Percentiles rank a stretch among this genome's conserved stretches.
phyloP scores from a whole-genome alignment of 2,797 vertebrate genomes.

The Dryobates pubescens region DNA sequence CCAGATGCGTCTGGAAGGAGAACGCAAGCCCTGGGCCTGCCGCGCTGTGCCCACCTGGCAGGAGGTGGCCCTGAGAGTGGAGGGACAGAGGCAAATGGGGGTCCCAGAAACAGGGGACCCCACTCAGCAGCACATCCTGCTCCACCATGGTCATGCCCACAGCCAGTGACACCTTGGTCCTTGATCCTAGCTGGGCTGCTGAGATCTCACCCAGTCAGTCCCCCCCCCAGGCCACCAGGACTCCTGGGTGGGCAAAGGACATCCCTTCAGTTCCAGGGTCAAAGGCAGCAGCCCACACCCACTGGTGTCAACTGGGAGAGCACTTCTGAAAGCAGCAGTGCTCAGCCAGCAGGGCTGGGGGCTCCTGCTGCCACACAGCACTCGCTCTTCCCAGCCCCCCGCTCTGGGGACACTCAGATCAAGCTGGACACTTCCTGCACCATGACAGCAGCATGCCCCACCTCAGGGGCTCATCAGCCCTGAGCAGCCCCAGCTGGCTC shows the following conservation, averaged over 20 bases:
- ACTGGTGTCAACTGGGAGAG: background rate
- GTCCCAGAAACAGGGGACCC: background rate
- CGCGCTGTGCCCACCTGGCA: background rate
- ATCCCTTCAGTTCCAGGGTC: background rate
- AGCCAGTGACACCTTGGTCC: fast-evolving
- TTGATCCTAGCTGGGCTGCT: background rate
- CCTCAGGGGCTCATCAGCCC: background rate
- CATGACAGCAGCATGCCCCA: background rate
- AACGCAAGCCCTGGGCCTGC: fast-evolving
- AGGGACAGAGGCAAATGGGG: fast-evolving
- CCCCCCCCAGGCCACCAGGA: background rate
- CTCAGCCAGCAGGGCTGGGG: background rate
- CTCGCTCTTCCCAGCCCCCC: background rate
- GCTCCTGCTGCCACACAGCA: background rate
- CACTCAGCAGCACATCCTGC: background rate
- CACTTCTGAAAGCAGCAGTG: background rate
- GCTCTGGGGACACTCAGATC: background rate
- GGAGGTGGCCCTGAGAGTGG: fast-evolving
- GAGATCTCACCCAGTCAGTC: background rate
- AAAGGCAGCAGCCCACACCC: background rate
- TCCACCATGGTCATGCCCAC: background rate
- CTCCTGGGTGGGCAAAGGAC: background rate
- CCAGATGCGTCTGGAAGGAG: background rate
- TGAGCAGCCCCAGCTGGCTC: too few species aligned
- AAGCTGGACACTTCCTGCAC: background rate